Percentiles rank a stretch among this genome's conserved stretches.
phyloP scores from a whole-genome alignment of 2,888 invertebrate species.

The Rhagonycha fulva region DNA sequence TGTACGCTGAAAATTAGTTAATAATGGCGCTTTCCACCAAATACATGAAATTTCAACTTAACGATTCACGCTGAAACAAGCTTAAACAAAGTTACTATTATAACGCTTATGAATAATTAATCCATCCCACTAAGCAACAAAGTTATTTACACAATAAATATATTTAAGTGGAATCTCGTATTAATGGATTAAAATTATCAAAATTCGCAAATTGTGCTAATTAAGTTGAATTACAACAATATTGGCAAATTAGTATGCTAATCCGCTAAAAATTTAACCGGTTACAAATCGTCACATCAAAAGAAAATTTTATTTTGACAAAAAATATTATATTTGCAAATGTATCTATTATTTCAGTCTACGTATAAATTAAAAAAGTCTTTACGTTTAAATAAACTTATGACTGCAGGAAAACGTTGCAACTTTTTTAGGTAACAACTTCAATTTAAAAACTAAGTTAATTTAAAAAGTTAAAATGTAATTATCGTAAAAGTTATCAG shows the following conservation, averaged over 20 bases:
- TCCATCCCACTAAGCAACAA: background rate
- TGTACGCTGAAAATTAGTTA: background rate
- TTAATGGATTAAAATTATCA: background rate
- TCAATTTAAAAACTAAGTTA: background rate
- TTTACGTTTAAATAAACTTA: background rate
- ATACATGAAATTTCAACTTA: background rate
- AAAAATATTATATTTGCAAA: background rate
- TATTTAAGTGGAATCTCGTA: background rate
- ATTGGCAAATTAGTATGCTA: background rate
- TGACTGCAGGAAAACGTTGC: background rate
- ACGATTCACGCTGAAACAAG: background rate
- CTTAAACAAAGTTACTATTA: background rate
- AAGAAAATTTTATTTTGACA: background rate
- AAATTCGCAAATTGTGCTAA: background rate
- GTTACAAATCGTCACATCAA: background rate
- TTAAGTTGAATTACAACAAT: background rate
- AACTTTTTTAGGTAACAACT: background rate
- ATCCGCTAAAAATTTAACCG: background rate
- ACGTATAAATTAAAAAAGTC: background rate
- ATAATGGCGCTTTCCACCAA: background rate
- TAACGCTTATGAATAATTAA: background rate
- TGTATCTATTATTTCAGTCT: background rate
- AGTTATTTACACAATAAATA: background rate
- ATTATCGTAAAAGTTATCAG: background rate
- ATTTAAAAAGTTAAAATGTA: background rate